Evolutionary conservation across 1,140 invertebrate species (phyloP).

Genomic region (Hesperophylax magnus): DNA sequence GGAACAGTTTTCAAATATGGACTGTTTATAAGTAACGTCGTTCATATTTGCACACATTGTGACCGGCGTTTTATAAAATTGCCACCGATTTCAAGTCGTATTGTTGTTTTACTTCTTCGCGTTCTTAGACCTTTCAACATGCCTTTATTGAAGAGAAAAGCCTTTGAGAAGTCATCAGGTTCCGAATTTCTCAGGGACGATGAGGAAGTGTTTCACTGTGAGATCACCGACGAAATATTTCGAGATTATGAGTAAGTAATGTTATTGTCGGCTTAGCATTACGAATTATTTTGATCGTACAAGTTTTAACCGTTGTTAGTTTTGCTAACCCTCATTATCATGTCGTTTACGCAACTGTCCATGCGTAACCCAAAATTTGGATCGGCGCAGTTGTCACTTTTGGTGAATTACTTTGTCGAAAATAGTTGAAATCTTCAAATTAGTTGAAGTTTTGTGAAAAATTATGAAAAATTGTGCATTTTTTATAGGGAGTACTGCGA

Average conservation of each 20-base stretch:
- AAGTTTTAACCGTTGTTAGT: conserved; percentile 20
- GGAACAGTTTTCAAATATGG: conserved; percentile 35
- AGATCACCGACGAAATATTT: conserved; percentile 96
- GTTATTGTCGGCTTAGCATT: conserved; percentile 4
- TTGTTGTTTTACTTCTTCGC: conserved; percentile 31
- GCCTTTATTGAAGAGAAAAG: conserved; percentile 91
- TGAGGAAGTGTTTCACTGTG: conserved; percentile 94
- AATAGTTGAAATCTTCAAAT: background rate
- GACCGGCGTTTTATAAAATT: conserved; percentile 24
- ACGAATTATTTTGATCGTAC: conserved; percentile 16
- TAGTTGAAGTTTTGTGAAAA: background rate
- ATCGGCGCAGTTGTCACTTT: conserved; percentile 14
- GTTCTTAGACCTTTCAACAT: conserved; percentile 73
- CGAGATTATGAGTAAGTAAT: conserved; percentile 92
- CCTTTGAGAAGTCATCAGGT: conserved; percentile 81
- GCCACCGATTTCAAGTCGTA: conserved; percentile 23
- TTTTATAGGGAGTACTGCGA: conserved; percentile 94
- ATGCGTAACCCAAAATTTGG: conserved; percentile 41
- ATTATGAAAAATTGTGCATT: background rate
- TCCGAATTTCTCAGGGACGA: conserved; percentile 84
- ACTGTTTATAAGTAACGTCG: conserved; percentile 32
- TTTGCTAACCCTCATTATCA: conserved; percentile 46
- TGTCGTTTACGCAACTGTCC: conserved; percentile 45
- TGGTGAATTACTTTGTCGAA: too few species aligned
- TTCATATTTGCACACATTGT: conserved; percentile 15